phyloP scores from a whole-genome alignment of 2,888 invertebrate species.

The Bruchidius siliquastri region DNA sequence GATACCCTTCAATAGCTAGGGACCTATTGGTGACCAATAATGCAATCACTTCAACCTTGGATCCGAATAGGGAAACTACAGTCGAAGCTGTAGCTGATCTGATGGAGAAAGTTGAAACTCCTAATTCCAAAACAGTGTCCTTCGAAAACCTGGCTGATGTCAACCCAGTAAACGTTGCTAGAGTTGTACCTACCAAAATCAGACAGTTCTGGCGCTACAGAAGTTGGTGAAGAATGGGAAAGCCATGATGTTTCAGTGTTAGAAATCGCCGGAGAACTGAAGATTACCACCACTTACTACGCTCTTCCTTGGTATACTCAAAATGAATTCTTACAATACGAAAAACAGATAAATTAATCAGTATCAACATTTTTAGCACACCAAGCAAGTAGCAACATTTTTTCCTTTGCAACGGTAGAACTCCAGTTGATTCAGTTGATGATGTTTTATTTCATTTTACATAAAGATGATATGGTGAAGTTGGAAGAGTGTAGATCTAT shows the following conservation, averaged over 20 bases:
- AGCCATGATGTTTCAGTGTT: slow-evolving; percentile 29
- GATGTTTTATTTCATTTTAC: no score
- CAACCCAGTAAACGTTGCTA: slow-evolving; percentile 52
- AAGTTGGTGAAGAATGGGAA: neutral
- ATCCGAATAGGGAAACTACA: slow-evolving; percentile 48
- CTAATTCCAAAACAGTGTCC: slow-evolving; percentile 36
- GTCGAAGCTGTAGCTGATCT: slow-evolving; percentile 55
- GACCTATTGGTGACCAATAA: slow-evolving; percentile 82
- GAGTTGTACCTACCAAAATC: slow-evolving; percentile 50
- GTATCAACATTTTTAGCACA: slow-evolving; percentile 12
- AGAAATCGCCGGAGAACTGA: slow-evolving; percentile 46
- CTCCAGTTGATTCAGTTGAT: no score
- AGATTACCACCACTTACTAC: slow-evolving; percentile 86
- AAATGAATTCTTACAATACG: slow-evolving; percentile 40
- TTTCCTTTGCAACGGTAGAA: no score
- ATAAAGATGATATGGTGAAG: no score
- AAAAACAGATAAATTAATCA: slow-evolving; percentile 38
- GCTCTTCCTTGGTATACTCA: slow-evolving; percentile 65
- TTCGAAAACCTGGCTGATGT: slow-evolving; percentile 51
- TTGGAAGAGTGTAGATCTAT: no score
- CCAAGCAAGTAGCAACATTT: no score
- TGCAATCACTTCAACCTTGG: slow-evolving; percentile 74
- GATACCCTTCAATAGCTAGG: slow-evolving; percentile 75
- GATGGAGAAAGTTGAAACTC: slow-evolving; percentile 45
- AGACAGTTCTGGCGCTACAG: slow-evolving; percentile 34